phyloP scores from a whole-genome alignment of 2,888 invertebrate species.

The Lepeophtheirus nordmannii region DNA sequence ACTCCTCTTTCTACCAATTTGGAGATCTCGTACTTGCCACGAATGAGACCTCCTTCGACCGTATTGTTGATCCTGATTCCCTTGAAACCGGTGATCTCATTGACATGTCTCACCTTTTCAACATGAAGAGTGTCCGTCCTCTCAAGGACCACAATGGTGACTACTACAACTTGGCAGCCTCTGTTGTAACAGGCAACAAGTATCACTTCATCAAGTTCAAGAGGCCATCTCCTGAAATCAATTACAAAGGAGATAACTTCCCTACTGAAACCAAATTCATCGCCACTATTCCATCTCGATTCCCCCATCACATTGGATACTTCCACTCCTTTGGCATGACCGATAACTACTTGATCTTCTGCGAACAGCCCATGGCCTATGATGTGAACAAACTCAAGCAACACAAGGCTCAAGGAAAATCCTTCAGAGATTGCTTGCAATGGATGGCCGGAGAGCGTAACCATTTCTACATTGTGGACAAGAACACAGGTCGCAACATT shows the following conservation, averaged over 20 bases:
- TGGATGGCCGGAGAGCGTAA: conserved; percentile 37
- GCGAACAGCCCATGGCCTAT: conserved; percentile 39
- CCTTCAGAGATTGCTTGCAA: conserved; percentile 35
- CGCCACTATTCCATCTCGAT: conserved; percentile 33
- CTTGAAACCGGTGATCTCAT: conserved; percentile 34
- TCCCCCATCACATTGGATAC: conserved; percentile 34
- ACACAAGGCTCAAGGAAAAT: conserved; percentile 32
- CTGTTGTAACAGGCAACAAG: conserved; percentile 32
- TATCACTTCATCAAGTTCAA: conserved; percentile 31
- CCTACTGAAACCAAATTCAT: conserved; percentile 26
- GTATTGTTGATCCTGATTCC: conserved; percentile 35
- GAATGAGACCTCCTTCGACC: conserved; percentile 35
- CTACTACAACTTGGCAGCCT: conserved; percentile 38
- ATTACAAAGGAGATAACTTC: not conserved
- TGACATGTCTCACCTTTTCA: conserved; percentile 25
- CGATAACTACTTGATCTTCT: conserved; percentile 39
- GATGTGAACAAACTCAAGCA: conserved; percentile 35
- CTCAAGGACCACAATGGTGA: conserved; percentile 35
- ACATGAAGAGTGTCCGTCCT: conserved; percentile 29
- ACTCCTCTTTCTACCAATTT: conserved; percentile 33
- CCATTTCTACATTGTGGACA: conserved; percentile 34
- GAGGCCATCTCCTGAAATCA: conserved; percentile 26
- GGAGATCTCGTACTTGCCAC: conserved; percentile 35
- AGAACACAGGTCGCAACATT: conserved; percentile 33
- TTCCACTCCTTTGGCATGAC: conserved; percentile 43